These are phyloP conservation scores for Corythornis madagascariensis DNA, from an alignment of 2,113 vertebrate species.

Conservation along the genomic window DNA sequence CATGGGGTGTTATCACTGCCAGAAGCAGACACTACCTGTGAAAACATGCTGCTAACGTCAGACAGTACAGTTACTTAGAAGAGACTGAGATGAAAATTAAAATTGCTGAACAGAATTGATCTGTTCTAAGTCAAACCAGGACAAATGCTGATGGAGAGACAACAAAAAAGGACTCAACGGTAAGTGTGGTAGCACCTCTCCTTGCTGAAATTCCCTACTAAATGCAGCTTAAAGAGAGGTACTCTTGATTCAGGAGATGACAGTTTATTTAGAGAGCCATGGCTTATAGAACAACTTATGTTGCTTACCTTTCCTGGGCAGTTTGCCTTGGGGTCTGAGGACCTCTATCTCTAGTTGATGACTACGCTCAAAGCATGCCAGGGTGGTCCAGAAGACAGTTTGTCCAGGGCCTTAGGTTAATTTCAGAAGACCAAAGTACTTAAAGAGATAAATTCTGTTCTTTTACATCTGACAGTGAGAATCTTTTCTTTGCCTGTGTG, in stretches of 20 bases:
- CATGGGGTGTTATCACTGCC: no score
- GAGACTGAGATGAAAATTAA: no score
- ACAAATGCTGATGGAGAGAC: no score
- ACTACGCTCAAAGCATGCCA: neutral
- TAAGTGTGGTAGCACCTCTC: neutral
- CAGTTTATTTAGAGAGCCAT: neutral
- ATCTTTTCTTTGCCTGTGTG: neutral
- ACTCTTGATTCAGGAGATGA: fast-evolving
- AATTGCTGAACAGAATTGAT: no score
- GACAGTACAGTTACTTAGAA: no score
- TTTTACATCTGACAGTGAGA: neutral
- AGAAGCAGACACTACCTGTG: no score
- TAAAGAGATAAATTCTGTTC: neutral
- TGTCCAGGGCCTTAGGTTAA: neutral
- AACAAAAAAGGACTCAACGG: no score
- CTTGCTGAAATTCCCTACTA: neutral
- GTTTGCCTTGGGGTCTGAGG: neutral
- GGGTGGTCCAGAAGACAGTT: neutral
- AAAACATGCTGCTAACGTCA: no score
- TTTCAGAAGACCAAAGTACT: neutral
- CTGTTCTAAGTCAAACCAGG: no score
- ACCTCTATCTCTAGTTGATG: neutral
- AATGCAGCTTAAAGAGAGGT: neutral
- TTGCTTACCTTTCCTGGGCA: neutral
- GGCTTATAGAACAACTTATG: neutral